These are phyloP conservation scores for Drosophila melanogaster DNA, from an alignment of 1,140 invertebrate species.

Conservation along the genomic window DNA sequence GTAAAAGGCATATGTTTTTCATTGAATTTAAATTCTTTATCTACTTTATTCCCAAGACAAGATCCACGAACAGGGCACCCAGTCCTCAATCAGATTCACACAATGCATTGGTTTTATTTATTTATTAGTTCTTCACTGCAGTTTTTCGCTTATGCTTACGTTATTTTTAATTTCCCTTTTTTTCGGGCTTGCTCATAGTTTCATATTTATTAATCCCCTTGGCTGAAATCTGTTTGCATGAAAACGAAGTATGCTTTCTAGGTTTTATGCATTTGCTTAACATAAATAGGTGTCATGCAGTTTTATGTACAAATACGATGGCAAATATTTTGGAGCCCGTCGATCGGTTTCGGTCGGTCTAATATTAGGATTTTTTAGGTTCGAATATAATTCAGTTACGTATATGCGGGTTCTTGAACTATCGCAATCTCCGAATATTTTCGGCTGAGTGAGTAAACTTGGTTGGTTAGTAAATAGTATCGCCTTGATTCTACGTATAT, in stretches of 20 bases:
- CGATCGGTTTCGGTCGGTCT: slow-evolving; percentile 31
- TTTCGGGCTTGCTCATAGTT: slow-evolving; percentile 33
- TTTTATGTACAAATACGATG: slow-evolving; percentile 66
- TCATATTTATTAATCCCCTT: slow-evolving; percentile 36
- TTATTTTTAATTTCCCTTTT: slow-evolving; percentile 44
- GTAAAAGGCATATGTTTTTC: not conserved
- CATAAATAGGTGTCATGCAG: slow-evolving; percentile 46
- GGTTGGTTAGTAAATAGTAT: slow-evolving; percentile 56
- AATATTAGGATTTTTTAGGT: slow-evolving; percentile 53
- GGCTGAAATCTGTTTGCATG: slow-evolving; percentile 33
- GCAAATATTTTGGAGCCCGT: slow-evolving; percentile 37
- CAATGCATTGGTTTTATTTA: slow-evolving; percentile 58
- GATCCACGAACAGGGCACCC: not conserved
- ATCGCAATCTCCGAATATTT: slow-evolving; percentile 37
- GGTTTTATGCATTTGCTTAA: slow-evolving; percentile 36
- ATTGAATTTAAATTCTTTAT: not conserved
- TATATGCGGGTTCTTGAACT: slow-evolving; percentile 61
- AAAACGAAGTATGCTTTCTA: slow-evolving; percentile 8
- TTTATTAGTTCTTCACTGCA: slow-evolving; percentile 66
- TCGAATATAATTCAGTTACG: slow-evolving; percentile 80
- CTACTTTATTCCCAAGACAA: not conserved
- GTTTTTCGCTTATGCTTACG: slow-evolving; percentile 60
- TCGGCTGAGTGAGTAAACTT: slow-evolving; percentile 52
- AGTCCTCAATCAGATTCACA: slow-evolving; percentile 7
- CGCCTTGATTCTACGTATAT: slow-evolving; percentile 71